These are phyloP conservation scores for Bombus superbus DNA, from an alignment of 1,140 invertebrate genomes.

Conservation along the genomic window DNA sequence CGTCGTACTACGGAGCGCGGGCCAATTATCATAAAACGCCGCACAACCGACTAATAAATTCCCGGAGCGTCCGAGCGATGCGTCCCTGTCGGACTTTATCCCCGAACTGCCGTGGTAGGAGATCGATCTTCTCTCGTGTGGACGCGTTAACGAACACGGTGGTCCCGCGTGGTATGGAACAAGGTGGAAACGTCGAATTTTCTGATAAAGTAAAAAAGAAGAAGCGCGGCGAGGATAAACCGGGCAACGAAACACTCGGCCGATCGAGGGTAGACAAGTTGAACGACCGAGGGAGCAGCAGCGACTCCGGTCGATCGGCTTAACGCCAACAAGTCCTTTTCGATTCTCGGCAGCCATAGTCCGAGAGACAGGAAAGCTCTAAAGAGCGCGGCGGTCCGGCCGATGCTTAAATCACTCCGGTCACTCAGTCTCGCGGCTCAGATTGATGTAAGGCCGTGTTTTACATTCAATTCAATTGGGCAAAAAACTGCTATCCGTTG, in stretches of 20 bases:
- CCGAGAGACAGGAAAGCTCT: conserved; percentile 63
- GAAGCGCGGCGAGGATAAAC: too few species aligned
- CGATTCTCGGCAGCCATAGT: conserved; percentile 29
- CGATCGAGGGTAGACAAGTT: not conserved
- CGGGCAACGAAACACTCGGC: not conserved
- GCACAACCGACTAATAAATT: conserved; percentile 67
- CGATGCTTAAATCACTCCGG: conserved; percentile 80
- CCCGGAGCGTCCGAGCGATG: conserved; percentile 59
- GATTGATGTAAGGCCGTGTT: conserved; percentile 83
- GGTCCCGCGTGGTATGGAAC: conserved; percentile 12
- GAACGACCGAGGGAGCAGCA: conserved; percentile 26
- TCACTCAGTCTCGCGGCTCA: conserved; percentile 81
- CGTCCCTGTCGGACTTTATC: conserved; percentile 7
- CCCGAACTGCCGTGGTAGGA: not conserved
- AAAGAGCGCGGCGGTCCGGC: conserved; percentile 67
- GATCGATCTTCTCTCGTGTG: conserved; percentile 2
- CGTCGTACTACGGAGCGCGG: conserved; percentile 60
- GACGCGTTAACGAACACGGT: conserved; percentile 64
- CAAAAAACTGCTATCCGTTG: conserved; percentile 80
- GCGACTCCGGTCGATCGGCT: conserved; percentile 10
- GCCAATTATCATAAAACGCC: conserved; percentile 74
- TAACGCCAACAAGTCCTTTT: conserved; percentile 33
- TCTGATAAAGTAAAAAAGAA: not conserved
- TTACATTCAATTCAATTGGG: conserved; percentile 83
- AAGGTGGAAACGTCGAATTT: not conserved